Evolutionary conservation across 2,888 invertebrate genomes (phyloP), one percentile per base, ranked within the genome.

Genomic region (Amblyteles armatorius): DNA sequence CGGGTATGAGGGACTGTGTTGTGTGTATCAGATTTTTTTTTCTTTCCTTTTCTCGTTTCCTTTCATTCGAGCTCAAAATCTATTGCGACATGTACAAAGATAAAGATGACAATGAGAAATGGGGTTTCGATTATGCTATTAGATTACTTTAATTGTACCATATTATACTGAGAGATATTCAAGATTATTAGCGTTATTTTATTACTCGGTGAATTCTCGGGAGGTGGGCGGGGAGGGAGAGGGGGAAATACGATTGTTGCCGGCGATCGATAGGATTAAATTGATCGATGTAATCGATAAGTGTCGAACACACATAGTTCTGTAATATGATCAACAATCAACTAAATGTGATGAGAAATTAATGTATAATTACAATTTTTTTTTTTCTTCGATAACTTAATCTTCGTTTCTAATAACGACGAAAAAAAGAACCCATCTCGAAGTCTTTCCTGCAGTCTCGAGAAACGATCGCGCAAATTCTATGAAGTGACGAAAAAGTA

Each of bases 101-200:
- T 79, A 68, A 80, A 74, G 79, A 79, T 60, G 78, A 68, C 68
- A 50, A 57, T 68, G 74, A 76, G 44, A 60, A 77, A 72, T 63
- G 26, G 33, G 29, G 63, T 60, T 40, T 74, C 72, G 91, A 91
- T 93, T 92, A 92, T 91, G 90, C 90, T 91, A 91, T 90, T 91
- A 91, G 87, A 89, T 90, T 91, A 90, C 89, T 91, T 91, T 90
- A 89, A 88, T 91, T 90, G 91, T 90, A 89, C 90, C 89, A 88
- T 89, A 89, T 83, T 87, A 89, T 91, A 90, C 89, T 91, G 90
- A 91, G 90, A 91, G 91, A 92, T 90, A 91, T 91, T 63, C 90
- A 90, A 91, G 90, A 91, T 90, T 91, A 92, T 71, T 67, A 72
- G 88, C 90, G 87, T 90, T 90, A 88, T 87, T 89, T 91, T 89